Evolutionary conservation across 2,797 vertebrate genomes (phyloP).

Genomic region (Lepilemur septentrionalis): DNA sequence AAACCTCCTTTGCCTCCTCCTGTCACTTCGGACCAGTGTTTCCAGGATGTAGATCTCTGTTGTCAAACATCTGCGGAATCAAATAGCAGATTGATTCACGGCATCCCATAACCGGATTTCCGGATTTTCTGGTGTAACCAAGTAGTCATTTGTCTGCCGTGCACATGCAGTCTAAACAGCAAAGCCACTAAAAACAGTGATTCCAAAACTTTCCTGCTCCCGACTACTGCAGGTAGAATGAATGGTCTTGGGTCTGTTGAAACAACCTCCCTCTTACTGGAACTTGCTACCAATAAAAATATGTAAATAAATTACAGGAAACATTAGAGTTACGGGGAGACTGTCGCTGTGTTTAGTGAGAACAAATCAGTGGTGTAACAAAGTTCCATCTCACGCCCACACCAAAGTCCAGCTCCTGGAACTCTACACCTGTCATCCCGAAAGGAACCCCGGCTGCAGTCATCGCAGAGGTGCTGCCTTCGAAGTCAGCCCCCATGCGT

Average conservation of each 20-base stretch:
- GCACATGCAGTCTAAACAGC: not conserved
- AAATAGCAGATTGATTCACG: not conserved
- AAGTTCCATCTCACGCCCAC: not conserved
- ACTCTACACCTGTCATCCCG: too few relatives aligned
- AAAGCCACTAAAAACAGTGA: not conserved
- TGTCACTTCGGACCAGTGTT: not conserved
- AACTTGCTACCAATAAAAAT: not conserved
- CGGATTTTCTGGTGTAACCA: not conserved
- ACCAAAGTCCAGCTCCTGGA: too few relatives aligned
- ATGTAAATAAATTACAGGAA: not conserved
- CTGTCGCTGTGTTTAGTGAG: not conserved
- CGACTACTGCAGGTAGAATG: rapidly evolving
- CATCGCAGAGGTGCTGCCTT: rapidly evolving
- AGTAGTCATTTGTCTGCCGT: rapidly evolving
- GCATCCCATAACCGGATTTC: not conserved
- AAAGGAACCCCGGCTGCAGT: not conserved
- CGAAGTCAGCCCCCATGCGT: rapidly evolving
- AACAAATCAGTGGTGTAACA: too few relatives aligned
- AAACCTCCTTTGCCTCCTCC: not conserved
- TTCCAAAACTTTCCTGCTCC: not conserved
- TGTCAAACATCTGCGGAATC: not conserved
- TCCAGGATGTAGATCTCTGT: not conserved
- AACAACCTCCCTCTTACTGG: not conserved
- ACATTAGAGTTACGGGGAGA: not conserved
- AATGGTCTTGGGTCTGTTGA: not conserved